Evolutionary conservation across 53 echinoderm and acorn worm genomes (phyloP), one percentile per base, ranked within the genome.

Genomic region (Mesocentrotus franciscanus): DNA sequence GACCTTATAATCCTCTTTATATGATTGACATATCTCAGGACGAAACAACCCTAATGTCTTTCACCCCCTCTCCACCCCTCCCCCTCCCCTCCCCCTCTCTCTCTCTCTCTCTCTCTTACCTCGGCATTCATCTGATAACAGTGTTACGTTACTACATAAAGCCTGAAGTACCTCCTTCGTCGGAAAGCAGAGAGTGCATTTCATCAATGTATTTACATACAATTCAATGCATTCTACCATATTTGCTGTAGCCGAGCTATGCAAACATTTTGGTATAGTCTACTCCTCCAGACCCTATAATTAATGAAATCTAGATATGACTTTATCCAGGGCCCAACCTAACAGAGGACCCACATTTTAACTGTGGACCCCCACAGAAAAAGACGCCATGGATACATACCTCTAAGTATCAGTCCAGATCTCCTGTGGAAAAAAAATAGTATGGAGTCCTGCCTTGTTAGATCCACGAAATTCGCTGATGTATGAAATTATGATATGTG

Each of bases 171-270:
- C 87, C 58, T 58, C 10, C 9, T 87, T 58, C 87, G 14, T n/a
- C n/a, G 57, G 87, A 57, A 66, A 49, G 39, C 24, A 87, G 87
- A 57, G 56, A n/a, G 58, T 27, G 56, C 58, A 57, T 56, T 87
- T 58, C 24, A 32, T 87, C 26, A 20, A 22, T 1, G 24, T 91
- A 66, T 91, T 91, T 61, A 91, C 91, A 91, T 64, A 91, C 91
- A 91, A 91, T 91, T 91, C 91, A 91, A 10, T 56, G 55, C 91
- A 87, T 91, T 91, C 91, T 66, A 20, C 62, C 16, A 18, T 91
- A 91, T 91, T 91, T 91, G 91, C 91, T 91, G 64, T 91, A 24
- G 33, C 91, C 22, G 2, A 36, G 20, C 91, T 91, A 24, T 91
- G 61, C 91, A 91, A 64, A 91, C 66, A 66, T 66, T 66, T 62